Conservation (phyloP, 2,113 vertebrate genomes). For the Cryptoleucopteryx plumbea region DNA sequence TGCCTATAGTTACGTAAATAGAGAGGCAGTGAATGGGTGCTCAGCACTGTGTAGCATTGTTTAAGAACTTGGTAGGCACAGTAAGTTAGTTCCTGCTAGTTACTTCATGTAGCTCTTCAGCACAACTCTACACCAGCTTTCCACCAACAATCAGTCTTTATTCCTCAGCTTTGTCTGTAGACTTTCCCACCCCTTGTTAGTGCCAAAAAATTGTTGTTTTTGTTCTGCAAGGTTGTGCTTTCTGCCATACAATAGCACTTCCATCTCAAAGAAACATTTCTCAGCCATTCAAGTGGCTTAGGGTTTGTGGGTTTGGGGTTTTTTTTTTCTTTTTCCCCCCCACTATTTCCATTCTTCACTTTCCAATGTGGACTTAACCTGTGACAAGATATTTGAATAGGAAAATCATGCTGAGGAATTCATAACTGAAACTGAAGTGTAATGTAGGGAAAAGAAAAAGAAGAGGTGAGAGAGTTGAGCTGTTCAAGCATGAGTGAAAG, state of each 20-base stretch:
- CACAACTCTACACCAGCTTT: not conserved
- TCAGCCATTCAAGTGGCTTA: not conserved
- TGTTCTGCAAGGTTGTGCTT: not conserved
- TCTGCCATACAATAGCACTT: not conserved
- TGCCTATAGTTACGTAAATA: not conserved
- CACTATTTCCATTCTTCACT: not conserved
- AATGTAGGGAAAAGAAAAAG: not conserved
- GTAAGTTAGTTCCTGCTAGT: not conserved
- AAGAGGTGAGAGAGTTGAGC: not conserved
- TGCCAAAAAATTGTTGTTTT: not conserved
- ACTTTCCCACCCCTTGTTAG: not conserved
- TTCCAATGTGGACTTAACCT: not conserved
- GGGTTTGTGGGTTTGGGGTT: not conserved
- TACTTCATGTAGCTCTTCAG: not conserved
- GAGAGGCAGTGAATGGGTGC: not conserved
- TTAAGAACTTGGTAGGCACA: not conserved
- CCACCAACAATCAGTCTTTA: not conserved
- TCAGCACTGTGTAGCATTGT: not conserved
- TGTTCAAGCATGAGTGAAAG: not conserved
- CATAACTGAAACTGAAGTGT: slow-evolving; percentile 12
- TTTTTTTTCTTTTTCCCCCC: not conserved
- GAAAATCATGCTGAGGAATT: not conserved
- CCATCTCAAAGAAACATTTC: not conserved
- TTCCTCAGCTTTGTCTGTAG: not conserved
- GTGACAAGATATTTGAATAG: slow-evolving; percentile 3